Evolutionary conservation across 2,888 invertebrate genomes (phyloP).

Genomic region (Yponomeuta malinellus): DNA sequence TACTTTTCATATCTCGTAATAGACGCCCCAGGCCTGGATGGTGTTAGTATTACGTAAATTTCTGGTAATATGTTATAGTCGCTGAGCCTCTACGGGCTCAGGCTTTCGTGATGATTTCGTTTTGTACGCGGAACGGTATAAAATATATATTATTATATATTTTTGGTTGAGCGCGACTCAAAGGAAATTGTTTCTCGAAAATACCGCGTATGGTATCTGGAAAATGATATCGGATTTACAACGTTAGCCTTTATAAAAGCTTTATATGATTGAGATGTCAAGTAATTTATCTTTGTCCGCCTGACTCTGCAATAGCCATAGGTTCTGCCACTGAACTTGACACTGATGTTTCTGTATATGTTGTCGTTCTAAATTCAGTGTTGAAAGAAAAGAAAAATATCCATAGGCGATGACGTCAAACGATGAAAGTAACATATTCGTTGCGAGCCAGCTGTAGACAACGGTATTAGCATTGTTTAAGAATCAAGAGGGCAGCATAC

Average conservation of each 20-base stretch:
- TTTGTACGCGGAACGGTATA: conserved; percentile 42
- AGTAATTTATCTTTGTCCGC: neutral
- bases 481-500: conserved; percentile 39
- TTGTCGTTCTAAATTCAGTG: neutral
- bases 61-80: conserved; percentile 55
- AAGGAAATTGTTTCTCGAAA: conserved; percentile 50
- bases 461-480: conserved; percentile 49
- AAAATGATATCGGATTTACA: conserved; percentile 1
- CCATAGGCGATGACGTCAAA: conserved; percentile 26
- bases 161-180: conserved; percentile 47
- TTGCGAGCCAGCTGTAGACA: conserved; percentile 5
- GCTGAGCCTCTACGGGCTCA: conserved; percentile 31
- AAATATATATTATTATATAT: conserved; percentile 33
- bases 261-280: conserved; percentile 2
- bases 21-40: conserved; percentile 51
- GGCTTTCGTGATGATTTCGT: conserved; percentile 49
- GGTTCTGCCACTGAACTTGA: neutral
- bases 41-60: conserved; percentile 64
- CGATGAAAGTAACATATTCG: conserved; percentile 3
- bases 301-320: neutral
- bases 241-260: conserved; percentile 10
- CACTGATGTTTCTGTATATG: neutral
- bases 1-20: conserved; percentile 67
- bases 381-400: conserved; percentile 11
- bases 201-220: conserved; percentile 18